Base-by-base conservation (phyloP, 2,113 vertebrate species). In the Pangasianodon hypophthalmus region DNA sequence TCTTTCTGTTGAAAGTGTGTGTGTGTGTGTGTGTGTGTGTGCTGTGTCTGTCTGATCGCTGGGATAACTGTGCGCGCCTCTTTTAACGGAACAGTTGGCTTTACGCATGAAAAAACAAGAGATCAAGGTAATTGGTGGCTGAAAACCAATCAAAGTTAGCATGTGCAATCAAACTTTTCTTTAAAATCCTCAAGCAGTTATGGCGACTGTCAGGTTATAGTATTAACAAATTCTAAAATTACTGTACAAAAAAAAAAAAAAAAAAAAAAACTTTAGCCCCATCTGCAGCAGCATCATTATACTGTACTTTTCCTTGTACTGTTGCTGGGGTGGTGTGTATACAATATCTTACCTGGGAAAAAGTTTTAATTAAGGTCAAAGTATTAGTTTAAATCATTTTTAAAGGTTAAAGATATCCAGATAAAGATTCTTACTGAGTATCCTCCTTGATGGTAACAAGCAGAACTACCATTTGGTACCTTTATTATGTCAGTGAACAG, bases 31-130 rank as follows among this genome's bases (percentile, higher is more conserved):
- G 64, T 62, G 60, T 62, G 60, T 75, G 71, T 79, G n/a, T 37
- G 11, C 6, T 32, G 18, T 82, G 14, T 60, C n/a, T 84, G 50
- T 26, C 44, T 37, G 32, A 44, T 41, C 32, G 0, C 32, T 60
- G 50, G 50, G n/a, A 52, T 58, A 58, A 41, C 48, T 24, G 80
- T 19, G 79, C 48, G 48, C 79, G 48, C 48, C 6, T 52, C 11
- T 52, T 81, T 56, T 83, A 81, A 79, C 46, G 75, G 77, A 82
- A 82, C 48, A 52, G 26, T 18, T 52, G 80, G 29, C n/a, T 37
- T 54, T 54, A 3, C 52, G 52, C 54, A 46, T 9, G 37, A 82
- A 9, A 32, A 10, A 77, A 79, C 2, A 6, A 29, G 3, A 50
- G 13, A n/a, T 7, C 16, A 56, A 19, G 0, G 50, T 32, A 32